A percentile compares a stretch with the other conserved stretches of the same genome.
These are phyloP conservation scores for Drosophila yooni DNA, from an alignment of 2,888 invertebrate genomes.

Conservation along the genomic window DNA sequence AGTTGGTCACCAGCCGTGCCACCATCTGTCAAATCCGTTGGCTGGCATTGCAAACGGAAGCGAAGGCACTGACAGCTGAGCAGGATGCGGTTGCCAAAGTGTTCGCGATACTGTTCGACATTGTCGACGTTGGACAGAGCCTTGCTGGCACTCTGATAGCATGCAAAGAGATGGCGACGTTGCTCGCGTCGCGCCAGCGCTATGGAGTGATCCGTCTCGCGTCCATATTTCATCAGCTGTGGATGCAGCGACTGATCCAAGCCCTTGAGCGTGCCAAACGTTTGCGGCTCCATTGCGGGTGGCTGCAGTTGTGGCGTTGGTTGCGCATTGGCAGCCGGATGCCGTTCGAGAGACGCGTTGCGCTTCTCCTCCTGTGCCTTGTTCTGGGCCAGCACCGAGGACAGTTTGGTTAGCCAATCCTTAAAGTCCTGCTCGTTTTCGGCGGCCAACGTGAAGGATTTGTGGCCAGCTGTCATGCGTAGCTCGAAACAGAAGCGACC, in stretches of 20 bases:
- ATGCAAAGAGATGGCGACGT: constrained; percentile 91
- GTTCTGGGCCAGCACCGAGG: constrained; percentile 93
- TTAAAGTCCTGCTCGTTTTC: constrained; percentile 92
- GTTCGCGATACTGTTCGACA: constrained; percentile 92
- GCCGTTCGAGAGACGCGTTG: constrained; percentile 88
- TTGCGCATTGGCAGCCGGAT: constrained; percentile 85
- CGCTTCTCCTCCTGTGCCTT: constrained; percentile 92
- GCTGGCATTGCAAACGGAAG: constrained; percentile 90
- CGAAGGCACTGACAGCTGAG: constrained; percentile 93
- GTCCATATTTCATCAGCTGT: constrained; percentile 94
- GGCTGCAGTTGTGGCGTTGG: constrained; percentile 57
- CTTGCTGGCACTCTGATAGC: constrained; percentile 86
- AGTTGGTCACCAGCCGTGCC: constrained; percentile 89
- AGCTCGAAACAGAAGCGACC: constrained; percentile 95
- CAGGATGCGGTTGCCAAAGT: constrained; percentile 94
- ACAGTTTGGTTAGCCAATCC: constrained; percentile 94
- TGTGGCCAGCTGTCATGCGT: constrained; percentile 93
- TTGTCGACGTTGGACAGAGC: constrained; percentile 85
- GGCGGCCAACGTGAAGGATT: constrained; percentile 93
- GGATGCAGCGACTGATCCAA: constrained; percentile 97
- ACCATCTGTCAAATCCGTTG: constrained; percentile 86
- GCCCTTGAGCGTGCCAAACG: constrained; percentile 93
- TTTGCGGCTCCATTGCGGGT: constrained; percentile 86
- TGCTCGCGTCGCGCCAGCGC: constrained; percentile 92
- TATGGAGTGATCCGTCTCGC: constrained; percentile 95